Evolutionary conservation across 1,140 invertebrate genomes (phyloP), one percentile per base, ranked within the genome.

Genomic region (Tenebrio molitor): DNA sequence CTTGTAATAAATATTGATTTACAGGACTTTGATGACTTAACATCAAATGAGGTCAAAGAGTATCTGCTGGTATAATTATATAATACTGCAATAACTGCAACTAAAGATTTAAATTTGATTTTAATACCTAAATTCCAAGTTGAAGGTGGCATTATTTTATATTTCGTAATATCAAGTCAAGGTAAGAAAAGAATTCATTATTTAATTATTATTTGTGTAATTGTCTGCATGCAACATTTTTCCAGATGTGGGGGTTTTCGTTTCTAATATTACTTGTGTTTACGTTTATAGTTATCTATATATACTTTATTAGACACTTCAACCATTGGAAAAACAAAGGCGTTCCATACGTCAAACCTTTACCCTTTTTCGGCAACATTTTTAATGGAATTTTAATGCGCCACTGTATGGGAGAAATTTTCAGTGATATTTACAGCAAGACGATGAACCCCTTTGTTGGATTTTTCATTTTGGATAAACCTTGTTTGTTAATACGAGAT

Each of bases 401-500:
- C 12, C 50, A 58, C 10, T 25, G 8, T 7, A 29, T 58, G 10
- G 50, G 50, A 0, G 50, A 58, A 29, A n/a, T 58, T 5, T 58
- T 58, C 19, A 29, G 69, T 25, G 70, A 80, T 3, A 16, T 83
- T 0, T 84, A 84, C 68, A 58, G 76, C 10, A 34, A 74, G 53
- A 42, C 44, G 0, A 21, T 76, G 2, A 72, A 74, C 0, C 77
- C 74, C 2, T 82, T 78, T 21, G 36, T 81, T 5, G 83, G 83
- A 0, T 81, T 84, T 8, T 85, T 81, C 34, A 34, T 83, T 2
- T 76, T 84, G 4, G 62, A 71, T 15, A 50, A 69, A 23, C 74
- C 74, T 33, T 70, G 46, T 64, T 25, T 87, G 12, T 79, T 84
- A 29, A 42, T 88, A 0, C 74, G 83, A 71, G 86, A 88, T 76